Evolutionary conservation across 2,113 vertebrate species (phyloP).

Genomic region (Plecturocebus donacophilus): DNA sequence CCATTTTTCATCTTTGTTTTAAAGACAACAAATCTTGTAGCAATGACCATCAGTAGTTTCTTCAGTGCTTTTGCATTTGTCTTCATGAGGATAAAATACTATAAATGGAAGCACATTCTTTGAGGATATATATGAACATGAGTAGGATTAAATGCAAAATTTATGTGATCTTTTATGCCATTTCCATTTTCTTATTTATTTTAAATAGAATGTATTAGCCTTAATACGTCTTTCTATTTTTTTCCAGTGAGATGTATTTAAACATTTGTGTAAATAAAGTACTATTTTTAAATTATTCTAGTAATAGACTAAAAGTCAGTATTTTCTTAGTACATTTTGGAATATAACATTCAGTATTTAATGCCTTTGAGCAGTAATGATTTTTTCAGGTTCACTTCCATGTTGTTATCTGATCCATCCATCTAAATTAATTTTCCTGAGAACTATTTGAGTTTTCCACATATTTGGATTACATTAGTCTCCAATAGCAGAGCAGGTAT

Average conservation of each 20-base stretch:
- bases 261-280: constrained; percentile 24
- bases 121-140: not conserved
- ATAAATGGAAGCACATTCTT: not conserved
- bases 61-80: not conserved
- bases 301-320: not conserved
- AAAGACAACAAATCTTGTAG: not conserved
- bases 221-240: not conserved
- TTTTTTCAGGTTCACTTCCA: constrained; percentile 57
- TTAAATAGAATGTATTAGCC: not conserved
- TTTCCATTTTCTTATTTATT: constrained; percentile 12
- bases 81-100: not conserved
- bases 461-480: constrained; percentile 63
- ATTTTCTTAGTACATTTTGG: constrained; percentile 33
- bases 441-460: constrained; percentile 58
- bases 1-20: not conserved
- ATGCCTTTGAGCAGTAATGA: constrained; percentile 65
- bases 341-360: constrained; percentile 49
- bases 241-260: constrained; percentile 17
- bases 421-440: constrained; percentile 72
- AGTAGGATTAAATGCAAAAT: not conserved
- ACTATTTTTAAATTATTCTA: constrained; percentile 16
- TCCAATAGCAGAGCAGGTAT: constrained; percentile 47
- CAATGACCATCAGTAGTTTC: not conserved
- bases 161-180: not conserved
- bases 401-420: constrained; percentile 72